These are phyloP conservation scores for Thunnus thynnus DNA, from an alignment of 2,113 vertebrate genomes.

Conservation along the genomic window DNA sequence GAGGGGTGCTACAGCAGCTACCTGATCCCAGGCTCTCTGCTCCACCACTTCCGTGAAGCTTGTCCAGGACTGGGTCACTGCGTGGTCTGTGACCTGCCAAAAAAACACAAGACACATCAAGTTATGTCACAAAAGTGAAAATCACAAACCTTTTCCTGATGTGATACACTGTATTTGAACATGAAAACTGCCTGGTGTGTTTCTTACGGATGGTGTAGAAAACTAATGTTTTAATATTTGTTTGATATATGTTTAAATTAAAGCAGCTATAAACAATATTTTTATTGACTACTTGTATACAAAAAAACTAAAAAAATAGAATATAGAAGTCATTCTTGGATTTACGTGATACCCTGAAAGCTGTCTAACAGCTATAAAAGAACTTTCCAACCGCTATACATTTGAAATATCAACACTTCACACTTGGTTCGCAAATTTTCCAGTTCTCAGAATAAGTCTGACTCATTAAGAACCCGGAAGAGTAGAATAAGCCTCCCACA, in stretches of 20 bases:
- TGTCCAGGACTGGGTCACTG: conserved; percentile 62
- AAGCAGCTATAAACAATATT: not conserved
- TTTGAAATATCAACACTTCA: conserved; percentile 3
- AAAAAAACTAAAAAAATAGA: no score
- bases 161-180: not conserved
- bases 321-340: no score
- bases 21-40: conserved; percentile 47
- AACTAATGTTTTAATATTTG: not conserved
- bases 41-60: conserved; percentile 52
- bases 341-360: not conserved
- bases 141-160: not conserved
- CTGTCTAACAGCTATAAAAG: not conserved
- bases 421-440: not conserved
- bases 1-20: conserved; percentile 65
- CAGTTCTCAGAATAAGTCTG: conserved; percentile 11
- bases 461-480: not conserved
- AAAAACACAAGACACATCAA: not conserved
- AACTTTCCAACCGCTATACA: not conserved
- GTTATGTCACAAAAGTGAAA: not conserved
- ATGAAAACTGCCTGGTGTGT: not conserved
- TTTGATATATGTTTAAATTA: no score
- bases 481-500: conserved; percentile 5
- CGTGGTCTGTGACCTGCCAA: conserved; percentile 38
- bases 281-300: no score
- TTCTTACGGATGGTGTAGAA: no score